Evolutionary conservation across 2,113 vertebrate genomes (phyloP), one percentile per base, ranked within the genome.

Genomic region (Ceuthmochares aereus): DNA sequence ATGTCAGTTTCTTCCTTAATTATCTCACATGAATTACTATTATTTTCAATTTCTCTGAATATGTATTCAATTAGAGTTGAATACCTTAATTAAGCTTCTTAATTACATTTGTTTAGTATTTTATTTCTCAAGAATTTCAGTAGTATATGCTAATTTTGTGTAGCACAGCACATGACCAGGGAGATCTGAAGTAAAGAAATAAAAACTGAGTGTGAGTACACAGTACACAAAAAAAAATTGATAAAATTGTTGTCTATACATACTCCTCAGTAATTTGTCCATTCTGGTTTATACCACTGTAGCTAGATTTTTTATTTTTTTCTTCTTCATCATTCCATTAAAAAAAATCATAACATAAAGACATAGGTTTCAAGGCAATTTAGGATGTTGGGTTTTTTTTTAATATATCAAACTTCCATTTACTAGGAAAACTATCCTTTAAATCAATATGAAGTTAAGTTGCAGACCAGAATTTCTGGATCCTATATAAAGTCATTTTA

Each of bases 221-320:
- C 6, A 55, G 15, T 36, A 36, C 6, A 43, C 6, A 49, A 1
- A n/a, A 12, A 37, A 27, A 2, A 58, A n/a, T n/a, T 2, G 27
- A 27, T 6, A 78, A 20, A 51, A n/a, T 0, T 56, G 21, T 47
- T 37, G 1, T 66, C 15, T 36, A 22, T 7, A 19, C 4, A 21
- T 2, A 1, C 13, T 67, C 6, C 19, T 79, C 14, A 49, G 12
- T 12, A 69, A 29, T 47, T 60, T 52, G 9, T 37, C 0, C 0
- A 20, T 42, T 73, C 81, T 69, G 7, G 2, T 7, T 56, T 74
- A 56, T 32, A 15, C 2, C 37, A 19, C 3, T 63, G 37, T 49
- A 83, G 58, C 0, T 6, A 45, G 18, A 29, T 58, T 1, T 34
- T 4, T 30, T 36, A 43, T 14, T 40, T 10, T 32, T 42, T 29